Conservation (phyloP, 2,888 invertebrate genomes). For the Lithophane semibrunnea region DNA sequence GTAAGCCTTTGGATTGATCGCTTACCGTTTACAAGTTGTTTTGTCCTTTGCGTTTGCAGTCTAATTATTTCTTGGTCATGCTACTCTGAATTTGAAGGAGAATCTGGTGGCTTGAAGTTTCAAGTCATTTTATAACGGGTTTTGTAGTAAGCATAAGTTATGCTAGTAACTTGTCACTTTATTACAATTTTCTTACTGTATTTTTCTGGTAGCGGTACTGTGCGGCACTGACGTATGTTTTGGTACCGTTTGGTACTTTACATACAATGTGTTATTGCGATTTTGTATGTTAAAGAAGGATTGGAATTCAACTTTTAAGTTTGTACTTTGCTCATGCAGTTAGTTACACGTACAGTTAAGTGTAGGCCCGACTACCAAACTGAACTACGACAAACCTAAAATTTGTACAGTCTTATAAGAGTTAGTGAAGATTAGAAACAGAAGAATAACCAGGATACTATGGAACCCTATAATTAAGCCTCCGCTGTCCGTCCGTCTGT, state of each 20-base stretch:
- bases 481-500: too few relatives aligned
- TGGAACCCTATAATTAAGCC: too few relatives aligned
- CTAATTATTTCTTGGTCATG: conserved; percentile 16
- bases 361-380: too few relatives aligned
- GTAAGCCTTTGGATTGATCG: conserved; percentile 39
- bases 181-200: conserved; percentile 24
- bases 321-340: not conserved
- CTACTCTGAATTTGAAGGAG: conserved; percentile 28
- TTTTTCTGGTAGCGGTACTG: conserved; percentile 34
- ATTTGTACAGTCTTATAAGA: not conserved
- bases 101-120: conserved; percentile 18
- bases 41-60: conserved; percentile 30
- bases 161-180: not conserved
- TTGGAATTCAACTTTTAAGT: conserved; percentile 23
- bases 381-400: too few relatives aligned
- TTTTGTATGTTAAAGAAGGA: conserved; percentile 8
- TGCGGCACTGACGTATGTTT: conserved; percentile 23
- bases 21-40: conserved; percentile 14
- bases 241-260: conserved; percentile 52
- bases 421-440: not conserved
- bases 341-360: not conserved
- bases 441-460: not conserved
- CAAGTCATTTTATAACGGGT: conserved; percentile 35
- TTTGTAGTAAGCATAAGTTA: conserved; percentile 22
- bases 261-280: conserved; percentile 46